A percentile compares a stretch with the other conserved stretches of the same genome.
Conservation (phyloP, 1,140 invertebrate genomes). For the Probaryconus sp. region DNA sequence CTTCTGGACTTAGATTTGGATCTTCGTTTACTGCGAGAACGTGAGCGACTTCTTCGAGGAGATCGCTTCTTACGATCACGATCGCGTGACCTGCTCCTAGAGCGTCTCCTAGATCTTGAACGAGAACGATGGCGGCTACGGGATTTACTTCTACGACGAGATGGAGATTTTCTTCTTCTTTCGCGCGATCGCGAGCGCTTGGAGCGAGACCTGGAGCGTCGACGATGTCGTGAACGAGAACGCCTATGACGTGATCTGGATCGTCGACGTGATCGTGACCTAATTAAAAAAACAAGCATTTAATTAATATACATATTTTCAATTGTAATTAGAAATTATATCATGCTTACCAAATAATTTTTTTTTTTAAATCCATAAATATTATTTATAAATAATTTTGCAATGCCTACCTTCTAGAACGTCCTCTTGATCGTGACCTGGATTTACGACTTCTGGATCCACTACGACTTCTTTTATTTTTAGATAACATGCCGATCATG, state of each 20-base stretch:
- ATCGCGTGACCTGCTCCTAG: slow-evolving; percentile 76
- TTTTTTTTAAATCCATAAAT: no score
- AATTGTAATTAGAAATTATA: slow-evolving; percentile 8
- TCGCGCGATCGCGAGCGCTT: slow-evolving; percentile 79
- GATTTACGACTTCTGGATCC: slow-evolving; percentile 80
- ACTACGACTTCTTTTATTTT: slow-evolving; percentile 86
- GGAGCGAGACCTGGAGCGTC: slow-evolving; percentile 75
- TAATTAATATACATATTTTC: slow-evolving; percentile 9
- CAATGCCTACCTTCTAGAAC: slow-evolving; percentile 76
- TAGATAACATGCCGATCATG: slow-evolving; percentile 89
- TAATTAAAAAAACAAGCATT: slow-evolving; percentile 59
- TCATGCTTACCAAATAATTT: background rate
- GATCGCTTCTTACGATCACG: slow-evolving; percentile 72
- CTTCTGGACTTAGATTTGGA: slow-evolving; percentile 73
- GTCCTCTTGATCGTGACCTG: slow-evolving; percentile 81
- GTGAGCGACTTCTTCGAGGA: slow-evolving; percentile 74
- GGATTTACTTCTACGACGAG: slow-evolving; percentile 72
- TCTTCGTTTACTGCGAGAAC: slow-evolving; percentile 79
- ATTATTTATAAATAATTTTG: no score
- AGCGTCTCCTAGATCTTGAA: slow-evolving; percentile 75
- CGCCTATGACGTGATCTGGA: slow-evolving; percentile 82
- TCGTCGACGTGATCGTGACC: slow-evolving; percentile 82
- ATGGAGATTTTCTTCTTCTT: slow-evolving; percentile 73
- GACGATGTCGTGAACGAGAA: slow-evolving; percentile 75
- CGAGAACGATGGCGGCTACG: slow-evolving; percentile 72